Evolutionary conservation across 2,113 vertebrate genomes (phyloP).

Genomic region (Nettapus auritus): DNA sequence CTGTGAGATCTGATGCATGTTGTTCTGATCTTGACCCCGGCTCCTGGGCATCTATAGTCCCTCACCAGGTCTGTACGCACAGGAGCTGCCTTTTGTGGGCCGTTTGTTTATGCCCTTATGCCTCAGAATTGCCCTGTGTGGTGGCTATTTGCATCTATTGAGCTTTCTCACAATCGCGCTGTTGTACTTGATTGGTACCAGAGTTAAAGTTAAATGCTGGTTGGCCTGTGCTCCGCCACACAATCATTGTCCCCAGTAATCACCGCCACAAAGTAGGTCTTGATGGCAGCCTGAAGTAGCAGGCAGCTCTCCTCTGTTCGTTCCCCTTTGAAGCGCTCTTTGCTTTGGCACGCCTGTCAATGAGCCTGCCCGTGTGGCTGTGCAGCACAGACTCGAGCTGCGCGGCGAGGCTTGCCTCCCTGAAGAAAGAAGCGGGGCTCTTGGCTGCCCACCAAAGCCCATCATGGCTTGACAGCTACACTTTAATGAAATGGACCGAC

Average conservation of each 20-base stretch:
- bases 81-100: background rate
- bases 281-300: constrained; percentile 25
- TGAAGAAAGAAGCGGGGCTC: constrained; percentile 45
- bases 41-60: background rate
- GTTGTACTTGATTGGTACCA: constrained; percentile 18
- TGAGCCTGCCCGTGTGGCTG: constrained; percentile 44
- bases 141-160: background rate
- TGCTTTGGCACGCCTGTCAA: constrained; percentile 47
- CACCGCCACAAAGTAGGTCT: background rate
- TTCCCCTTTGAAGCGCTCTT: constrained; percentile 33
- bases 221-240: background rate
- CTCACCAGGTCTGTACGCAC: fast-evolving
- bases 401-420: constrained; percentile 13
- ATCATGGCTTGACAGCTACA: constrained; percentile 46
- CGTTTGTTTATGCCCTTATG: background rate
- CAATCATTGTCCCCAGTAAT: background rate
- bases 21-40: background rate
- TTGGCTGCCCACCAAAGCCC: constrained; percentile 65
- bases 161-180: background rate
- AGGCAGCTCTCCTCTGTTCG: constrained; percentile 32
- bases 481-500: constrained; percentile 45
- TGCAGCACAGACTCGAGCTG: constrained; percentile 23
- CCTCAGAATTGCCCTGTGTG: background rate
- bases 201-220: background rate
- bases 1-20: background rate